These are phyloP conservation scores for Diglossa brunneiventris DNA, from an alignment of 2,113 vertebrate species.

Conservation along the genomic window DNA sequence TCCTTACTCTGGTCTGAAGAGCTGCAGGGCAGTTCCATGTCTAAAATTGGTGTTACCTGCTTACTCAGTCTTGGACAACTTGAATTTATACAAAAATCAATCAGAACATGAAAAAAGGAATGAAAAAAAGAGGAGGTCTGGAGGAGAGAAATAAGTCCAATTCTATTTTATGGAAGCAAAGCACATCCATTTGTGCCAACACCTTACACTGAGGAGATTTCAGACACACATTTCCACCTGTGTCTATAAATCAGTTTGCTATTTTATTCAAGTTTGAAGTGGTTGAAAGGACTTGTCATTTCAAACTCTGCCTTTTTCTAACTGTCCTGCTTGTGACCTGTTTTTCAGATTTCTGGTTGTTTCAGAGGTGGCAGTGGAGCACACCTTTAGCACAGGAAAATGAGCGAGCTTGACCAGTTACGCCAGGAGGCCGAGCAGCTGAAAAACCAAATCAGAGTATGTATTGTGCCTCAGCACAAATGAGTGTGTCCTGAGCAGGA, in stretches of 20 bases:
- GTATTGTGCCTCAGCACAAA: constrained; percentile 27
- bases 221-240: not conserved
- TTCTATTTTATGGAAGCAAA: not conserved
- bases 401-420: constrained; percentile 99
- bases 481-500: not conserved
- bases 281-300: not conserved
- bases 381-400: constrained; percentile 89
- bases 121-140: not conserved
- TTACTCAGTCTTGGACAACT: not conserved
- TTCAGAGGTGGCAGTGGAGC: constrained; percentile 81
- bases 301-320: not conserved
- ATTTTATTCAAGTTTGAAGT: not conserved
- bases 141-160: not conserved
- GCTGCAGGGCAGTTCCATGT: not conserved
- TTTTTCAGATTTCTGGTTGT: constrained; percentile 83
- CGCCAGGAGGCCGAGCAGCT: constrained; percentile 99
- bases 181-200: not conserved
- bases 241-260: not conserved
- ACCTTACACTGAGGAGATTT: not conserved
- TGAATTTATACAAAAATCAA: not conserved
- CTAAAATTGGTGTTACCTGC: not conserved
- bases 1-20: not conserved
- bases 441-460: constrained; percentile 98
- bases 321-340: not conserved
- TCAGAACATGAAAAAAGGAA: not conserved